Conservation (phyloP, 2,888 invertebrate species). For the Scaptodrosophila latifasciaeformis region DNA sequence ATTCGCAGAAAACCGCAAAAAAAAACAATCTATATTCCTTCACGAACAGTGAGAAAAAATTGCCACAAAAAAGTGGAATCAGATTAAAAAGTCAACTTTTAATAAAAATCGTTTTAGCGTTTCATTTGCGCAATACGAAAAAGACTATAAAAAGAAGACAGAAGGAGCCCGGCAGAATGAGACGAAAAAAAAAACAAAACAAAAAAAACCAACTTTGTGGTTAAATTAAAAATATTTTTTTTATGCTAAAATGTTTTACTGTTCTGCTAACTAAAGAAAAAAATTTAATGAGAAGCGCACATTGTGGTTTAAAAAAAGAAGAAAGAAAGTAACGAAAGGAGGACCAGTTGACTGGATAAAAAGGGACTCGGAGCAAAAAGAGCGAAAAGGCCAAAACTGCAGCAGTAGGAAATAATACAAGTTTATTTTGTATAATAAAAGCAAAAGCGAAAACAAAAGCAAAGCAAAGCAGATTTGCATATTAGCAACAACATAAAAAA, state of each 20-base stretch:
- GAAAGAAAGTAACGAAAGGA: constrained; percentile 2
- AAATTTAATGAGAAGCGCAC: constrained; percentile 42
- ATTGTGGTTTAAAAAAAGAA: constrained; percentile 29
- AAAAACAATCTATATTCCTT: constrained; percentile 18
- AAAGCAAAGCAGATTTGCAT: constrained; percentile 50
- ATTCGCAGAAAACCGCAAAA: constrained; percentile 22
- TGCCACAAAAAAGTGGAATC: constrained; percentile 21
- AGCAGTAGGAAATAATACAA: constrained; percentile 39
- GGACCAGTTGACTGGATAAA: constrained; percentile 3
- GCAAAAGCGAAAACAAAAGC: constrained; percentile 26
- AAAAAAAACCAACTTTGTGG: constrained; percentile 49
- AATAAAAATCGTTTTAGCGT: constrained; percentile 61
- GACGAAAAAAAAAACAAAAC: constrained; percentile 13
- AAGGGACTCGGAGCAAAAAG: constrained; percentile 1
- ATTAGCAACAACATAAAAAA: constrained; percentile 12
- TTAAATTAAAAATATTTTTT: constrained; percentile 58
- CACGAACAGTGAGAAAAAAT: constrained; percentile 5
- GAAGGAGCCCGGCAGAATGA: constrained; percentile 24
- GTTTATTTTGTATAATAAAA: constrained; percentile 43
- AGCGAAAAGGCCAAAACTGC: constrained; percentile 29
- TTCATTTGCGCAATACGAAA: constrained; percentile 45
- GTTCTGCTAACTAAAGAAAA: constrained; percentile 21
- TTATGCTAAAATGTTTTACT: constrained; percentile 35
- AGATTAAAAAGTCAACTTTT: constrained; percentile 59
- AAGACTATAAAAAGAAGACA: constrained; percentile 1